Conservation (phyloP, 2,113 vertebrate species). For the Myotis lucifugus region DNA sequence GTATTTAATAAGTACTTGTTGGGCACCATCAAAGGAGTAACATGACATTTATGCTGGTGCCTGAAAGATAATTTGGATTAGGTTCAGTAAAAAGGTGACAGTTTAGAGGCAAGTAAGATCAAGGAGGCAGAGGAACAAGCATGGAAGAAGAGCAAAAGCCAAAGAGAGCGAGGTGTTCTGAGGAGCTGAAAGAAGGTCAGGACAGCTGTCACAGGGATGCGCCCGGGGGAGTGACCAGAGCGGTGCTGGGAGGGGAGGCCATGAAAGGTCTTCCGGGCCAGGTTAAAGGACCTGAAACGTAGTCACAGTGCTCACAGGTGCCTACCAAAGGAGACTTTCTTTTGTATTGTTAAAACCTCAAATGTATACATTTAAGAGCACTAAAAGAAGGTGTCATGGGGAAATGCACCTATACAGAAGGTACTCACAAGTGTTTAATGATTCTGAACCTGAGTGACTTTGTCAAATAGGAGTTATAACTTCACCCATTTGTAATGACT, state of each 20-base stretch:
- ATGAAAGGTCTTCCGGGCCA: background rate
- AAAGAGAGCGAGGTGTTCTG: background rate
- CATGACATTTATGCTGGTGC: background rate
- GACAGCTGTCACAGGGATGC: background rate
- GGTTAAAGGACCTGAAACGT: background rate
- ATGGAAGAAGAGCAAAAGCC: background rate
- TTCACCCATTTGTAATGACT: slow-evolving; percentile 52
- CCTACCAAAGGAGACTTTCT: background rate
- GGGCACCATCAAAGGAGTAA: background rate
- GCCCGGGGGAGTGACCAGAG: background rate
- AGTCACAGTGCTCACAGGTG: background rate
- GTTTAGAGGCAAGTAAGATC: background rate
- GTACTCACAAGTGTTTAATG: slow-evolving; percentile 34
- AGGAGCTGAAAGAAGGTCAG: background rate
- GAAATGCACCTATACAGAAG: background rate
- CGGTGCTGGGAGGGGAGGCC: background rate
- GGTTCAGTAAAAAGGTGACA: slow-evolving; percentile 5
- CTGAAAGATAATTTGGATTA: background rate
- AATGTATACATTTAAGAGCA: slow-evolving; percentile 36
- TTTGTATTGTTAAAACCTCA: background rate
- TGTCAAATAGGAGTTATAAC: slow-evolving; percentile 61
- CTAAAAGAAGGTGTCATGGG: background rate
- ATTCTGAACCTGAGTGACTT: slow-evolving; percentile 50
- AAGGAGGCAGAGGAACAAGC: background rate
- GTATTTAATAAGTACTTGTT: background rate